Evolutionary conservation across 2,113 vertebrate genomes (phyloP).

Genomic region (Kryptolebias marmoratus): DNA sequence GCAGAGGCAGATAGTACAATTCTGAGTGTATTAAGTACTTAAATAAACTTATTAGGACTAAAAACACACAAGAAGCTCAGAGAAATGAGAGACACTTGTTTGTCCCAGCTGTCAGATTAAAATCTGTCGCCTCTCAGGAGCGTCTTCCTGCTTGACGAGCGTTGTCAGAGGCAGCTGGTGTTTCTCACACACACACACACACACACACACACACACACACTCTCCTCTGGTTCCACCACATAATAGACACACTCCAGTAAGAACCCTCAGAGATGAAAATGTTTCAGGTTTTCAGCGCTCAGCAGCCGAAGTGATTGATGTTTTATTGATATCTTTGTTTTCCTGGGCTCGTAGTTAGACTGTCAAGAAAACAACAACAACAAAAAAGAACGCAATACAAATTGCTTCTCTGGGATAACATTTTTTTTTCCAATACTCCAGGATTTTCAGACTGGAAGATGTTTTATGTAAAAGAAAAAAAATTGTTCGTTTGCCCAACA

Average conservation of each 20-base stretch:
- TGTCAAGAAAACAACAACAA: neutral
- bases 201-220: neutral
- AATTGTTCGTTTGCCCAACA: constrained; percentile 58
- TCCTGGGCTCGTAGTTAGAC: constrained; percentile 45
- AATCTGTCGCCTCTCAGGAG: constrained; percentile 52
- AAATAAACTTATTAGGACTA: neutral
- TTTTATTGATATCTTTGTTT: constrained; percentile 66
- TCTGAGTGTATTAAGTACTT: too few relatives aligned
- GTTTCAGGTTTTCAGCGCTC: constrained; percentile 36
- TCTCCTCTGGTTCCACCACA: constrained; percentile 19
- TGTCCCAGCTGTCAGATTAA: constrained; percentile 46
- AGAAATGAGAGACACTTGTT: constrained; percentile 4
- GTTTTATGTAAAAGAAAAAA: constrained; percentile 36
- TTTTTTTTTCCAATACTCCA: constrained; percentile 50
- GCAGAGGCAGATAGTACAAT: too few relatives aligned
- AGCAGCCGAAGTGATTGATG: constrained; percentile 24
- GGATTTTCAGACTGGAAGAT: constrained; percentile 25
- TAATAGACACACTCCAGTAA: constrained; percentile 54
- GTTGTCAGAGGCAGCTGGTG: constrained; percentile 63
- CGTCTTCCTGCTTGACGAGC: constrained; percentile 32
- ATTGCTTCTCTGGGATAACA: constrained; percentile 61
- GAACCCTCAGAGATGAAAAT: constrained; percentile 52
- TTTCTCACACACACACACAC: constrained; percentile 25
- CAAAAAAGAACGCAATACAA: constrained; percentile 48
- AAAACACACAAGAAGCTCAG: neutral